Percentiles rank a stretch among this genome's conserved stretches.
Conservation (phyloP, 1,140 invertebrate species). For the Telenomus remus region DNA sequence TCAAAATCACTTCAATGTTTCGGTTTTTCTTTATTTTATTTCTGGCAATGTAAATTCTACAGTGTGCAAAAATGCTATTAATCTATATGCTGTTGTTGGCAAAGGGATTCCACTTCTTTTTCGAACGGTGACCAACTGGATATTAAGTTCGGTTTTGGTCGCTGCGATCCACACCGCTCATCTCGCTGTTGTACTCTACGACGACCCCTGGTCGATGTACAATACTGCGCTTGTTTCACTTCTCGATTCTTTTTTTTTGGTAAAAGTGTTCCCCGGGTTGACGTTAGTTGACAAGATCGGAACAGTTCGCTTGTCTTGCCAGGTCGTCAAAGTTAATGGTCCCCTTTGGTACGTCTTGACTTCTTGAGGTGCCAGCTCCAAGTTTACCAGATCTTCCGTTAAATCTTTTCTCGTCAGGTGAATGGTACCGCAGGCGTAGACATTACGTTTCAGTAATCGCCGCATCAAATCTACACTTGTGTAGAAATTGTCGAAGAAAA, state of each 20-base stretch:
- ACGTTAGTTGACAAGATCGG: slow-evolving; percentile 24
- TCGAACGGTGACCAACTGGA: slow-evolving; percentile 13
- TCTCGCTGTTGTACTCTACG: slow-evolving; percentile 29
- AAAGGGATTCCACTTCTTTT: slow-evolving; percentile 32
- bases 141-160: slow-evolving; percentile 29
- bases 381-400: slow-evolving; percentile 9
- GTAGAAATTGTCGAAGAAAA: no score
- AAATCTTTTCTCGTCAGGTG: no score
- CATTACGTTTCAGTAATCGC: no score
- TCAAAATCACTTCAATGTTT: no score
- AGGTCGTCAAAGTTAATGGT: slow-evolving; percentile 18
- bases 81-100: no score
- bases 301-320: slow-evolving; percentile 24
- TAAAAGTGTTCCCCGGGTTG: slow-evolving; percentile 14
- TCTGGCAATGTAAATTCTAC: no score
- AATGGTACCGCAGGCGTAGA: no score
- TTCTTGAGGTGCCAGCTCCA: slow-evolving; percentile 21
- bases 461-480: no score
- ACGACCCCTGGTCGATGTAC: slow-evolving; percentile 23
- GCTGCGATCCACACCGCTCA: slow-evolving; percentile 24
- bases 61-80: no score
- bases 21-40: no score
- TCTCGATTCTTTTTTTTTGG: slow-evolving; percentile 26
- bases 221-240: slow-evolving; percentile 18
- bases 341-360: slow-evolving; percentile 22